Conservation (phyloP, 2,888 invertebrate genomes). For the Dusona sp. region DNA sequence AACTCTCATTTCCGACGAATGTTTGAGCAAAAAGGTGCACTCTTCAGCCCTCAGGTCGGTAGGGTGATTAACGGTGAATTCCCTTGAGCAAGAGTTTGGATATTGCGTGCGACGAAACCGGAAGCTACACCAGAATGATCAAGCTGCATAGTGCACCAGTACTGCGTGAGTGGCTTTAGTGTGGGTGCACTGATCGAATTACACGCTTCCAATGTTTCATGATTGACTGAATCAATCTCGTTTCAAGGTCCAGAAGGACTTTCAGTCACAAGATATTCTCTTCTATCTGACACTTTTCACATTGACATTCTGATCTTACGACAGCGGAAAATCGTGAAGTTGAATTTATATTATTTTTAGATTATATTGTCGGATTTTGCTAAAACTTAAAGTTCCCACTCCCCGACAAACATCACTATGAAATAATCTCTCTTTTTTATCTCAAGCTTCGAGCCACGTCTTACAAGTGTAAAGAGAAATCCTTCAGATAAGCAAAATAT, state of each 20-base stretch:
- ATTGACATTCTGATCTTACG: conserved; percentile 4
- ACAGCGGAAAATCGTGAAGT: background rate
- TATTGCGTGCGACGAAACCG: conserved; percentile 38
- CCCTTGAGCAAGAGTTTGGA: conserved; percentile 6
- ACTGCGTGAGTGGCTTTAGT: background rate
- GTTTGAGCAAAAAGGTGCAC: conserved; percentile 32
- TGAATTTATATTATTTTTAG: background rate
- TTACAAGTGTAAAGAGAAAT: too few relatives aligned
- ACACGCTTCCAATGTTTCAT: conserved; percentile 56
- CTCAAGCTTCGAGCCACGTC: too few relatives aligned
- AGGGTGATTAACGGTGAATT: conserved; percentile 17
- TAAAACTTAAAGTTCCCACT: too few relatives aligned
- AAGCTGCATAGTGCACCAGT: conserved; percentile 9
- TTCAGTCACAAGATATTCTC: background rate
- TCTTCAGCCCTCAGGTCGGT: background rate
- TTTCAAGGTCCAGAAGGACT: background rate
- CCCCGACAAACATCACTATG: too few relatives aligned
- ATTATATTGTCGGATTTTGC: background rate
- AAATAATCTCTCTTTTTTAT: too few relatives aligned
- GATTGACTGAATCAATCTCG: conserved; percentile 12
- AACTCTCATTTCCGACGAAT: conserved; percentile 15
- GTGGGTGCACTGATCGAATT: conserved; percentile 47
- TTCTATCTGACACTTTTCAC: background rate
- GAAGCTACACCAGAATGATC: conserved; percentile 41
- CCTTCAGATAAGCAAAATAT: too few relatives aligned